phyloP scores from a whole-genome alignment of 2,888 invertebrate genomes.

The Sepioteuthis lessoniana region DNA sequence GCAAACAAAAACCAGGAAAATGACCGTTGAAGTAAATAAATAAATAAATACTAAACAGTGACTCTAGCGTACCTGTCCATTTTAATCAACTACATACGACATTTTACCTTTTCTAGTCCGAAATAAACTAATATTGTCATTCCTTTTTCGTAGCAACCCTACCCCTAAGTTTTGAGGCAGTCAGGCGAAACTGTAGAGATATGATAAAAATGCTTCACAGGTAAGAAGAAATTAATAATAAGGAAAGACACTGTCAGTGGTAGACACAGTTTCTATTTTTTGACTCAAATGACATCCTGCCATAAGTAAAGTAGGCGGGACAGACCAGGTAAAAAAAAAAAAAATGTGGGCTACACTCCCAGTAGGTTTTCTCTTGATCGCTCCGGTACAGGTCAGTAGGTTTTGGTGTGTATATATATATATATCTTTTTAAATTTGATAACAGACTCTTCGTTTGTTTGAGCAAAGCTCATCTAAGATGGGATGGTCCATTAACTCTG shows the following conservation, averaged over 20 bases:
- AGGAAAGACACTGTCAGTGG: not conserved
- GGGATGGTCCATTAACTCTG: no score
- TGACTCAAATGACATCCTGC: not conserved
- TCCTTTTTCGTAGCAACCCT: not conserved
- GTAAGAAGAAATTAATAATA: not conserved
- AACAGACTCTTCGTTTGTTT: no score
- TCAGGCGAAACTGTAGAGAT: not conserved
- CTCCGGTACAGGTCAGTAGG: not conserved
- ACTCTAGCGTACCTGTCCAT: not conserved
- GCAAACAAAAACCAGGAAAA: not conserved
- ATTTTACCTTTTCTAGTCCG: not conserved
- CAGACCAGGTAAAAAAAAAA: not conserved
- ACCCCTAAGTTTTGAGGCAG: not conserved
- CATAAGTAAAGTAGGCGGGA: slow-evolving; percentile 2
- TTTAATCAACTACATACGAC: not conserved
- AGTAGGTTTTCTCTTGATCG: not conserved
- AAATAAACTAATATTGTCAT: not conserved
- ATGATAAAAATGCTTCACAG: not conserved
- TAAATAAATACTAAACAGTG: not conserved
- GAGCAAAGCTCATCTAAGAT: no score
- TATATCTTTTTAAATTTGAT: no score
- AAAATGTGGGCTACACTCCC: not conserved
- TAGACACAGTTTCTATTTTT: not conserved
- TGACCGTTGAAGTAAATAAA: not conserved
- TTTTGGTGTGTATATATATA: not conserved